Evolutionary conservation across 2,797 vertebrate species (phyloP).

Genomic region (Mus caroli): DNA sequence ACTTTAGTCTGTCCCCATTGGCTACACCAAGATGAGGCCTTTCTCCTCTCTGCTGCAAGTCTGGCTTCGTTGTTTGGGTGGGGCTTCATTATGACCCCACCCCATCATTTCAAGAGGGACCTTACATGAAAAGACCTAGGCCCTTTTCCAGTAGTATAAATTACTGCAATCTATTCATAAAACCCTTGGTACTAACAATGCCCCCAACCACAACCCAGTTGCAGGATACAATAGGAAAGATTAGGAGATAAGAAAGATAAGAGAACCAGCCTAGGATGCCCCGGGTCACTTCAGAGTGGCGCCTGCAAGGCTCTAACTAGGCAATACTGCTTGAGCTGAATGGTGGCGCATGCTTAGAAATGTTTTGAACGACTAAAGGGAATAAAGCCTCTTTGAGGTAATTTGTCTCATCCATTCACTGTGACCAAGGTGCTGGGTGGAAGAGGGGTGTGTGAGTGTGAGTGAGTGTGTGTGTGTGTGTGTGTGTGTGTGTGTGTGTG

Average conservation of each 20-base stretch:
- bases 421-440: background rate
- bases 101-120: background rate
- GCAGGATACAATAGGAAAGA: background rate
- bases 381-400: background rate
- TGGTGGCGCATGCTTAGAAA: background rate
- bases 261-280: background rate
- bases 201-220: background rate
- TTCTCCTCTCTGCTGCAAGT: background rate
- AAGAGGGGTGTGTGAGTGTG: background rate
- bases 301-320: background rate
- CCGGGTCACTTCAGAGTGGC: background rate
- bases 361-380: background rate
- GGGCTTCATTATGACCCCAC: too few relatives aligned
- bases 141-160: background rate
- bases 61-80: background rate
- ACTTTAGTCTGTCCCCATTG: background rate
- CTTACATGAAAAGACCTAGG: fast-evolving
- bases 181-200: background rate
- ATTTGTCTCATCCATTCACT: background rate
- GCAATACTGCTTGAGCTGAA: background rate
- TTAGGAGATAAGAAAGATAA: background rate
- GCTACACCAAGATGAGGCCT: background rate
- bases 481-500: background rate
- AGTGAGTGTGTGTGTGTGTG: background rate
- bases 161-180: background rate